phyloP scores from a whole-genome alignment of 2,113 vertebrate species.

The Zosterops pallidus region DNA sequence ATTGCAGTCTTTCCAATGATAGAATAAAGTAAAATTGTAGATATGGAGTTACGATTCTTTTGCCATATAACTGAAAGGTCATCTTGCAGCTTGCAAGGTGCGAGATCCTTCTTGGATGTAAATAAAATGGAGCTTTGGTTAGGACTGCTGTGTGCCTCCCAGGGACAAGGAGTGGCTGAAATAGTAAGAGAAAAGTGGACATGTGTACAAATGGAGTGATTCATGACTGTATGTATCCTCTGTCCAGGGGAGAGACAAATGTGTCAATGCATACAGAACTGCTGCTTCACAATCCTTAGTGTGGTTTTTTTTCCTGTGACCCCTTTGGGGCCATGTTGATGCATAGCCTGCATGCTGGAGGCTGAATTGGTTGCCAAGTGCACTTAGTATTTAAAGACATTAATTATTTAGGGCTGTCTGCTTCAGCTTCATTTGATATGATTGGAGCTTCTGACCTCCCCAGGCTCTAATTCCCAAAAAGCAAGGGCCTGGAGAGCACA shows the following conservation, averaged over 20 bases:
- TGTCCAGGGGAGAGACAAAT: not conserved
- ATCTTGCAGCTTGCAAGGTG: not conserved
- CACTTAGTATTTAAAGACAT: conserved; percentile 27
- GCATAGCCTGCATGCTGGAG: not conserved
- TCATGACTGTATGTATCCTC: not conserved
- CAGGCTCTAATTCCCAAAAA: not conserved
- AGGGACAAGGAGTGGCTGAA: not conserved
- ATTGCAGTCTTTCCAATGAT: not conserved
- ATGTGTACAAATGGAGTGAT: not conserved
- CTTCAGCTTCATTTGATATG: not conserved
- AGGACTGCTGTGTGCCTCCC: not conserved
- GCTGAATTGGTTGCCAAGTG: not conserved
- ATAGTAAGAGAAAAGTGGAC: not conserved
- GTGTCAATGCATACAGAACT: not conserved
- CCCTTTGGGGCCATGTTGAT: not conserved
- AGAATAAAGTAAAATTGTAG: not conserved
- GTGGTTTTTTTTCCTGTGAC: not conserved
- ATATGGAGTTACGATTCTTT: not conserved
- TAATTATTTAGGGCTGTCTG: conserved; percentile 35
- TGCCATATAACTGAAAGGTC: not conserved
- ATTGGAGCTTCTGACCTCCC: not conserved
- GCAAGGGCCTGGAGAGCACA: not conserved
- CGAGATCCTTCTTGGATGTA: not conserved
- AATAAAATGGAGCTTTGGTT: not conserved
- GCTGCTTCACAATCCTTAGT: not conserved